Evolutionary conservation across 2,888 invertebrate species (phyloP), one percentile per base, ranked within the genome.

Genomic region (Eristalinus sepulchralis): DNA sequence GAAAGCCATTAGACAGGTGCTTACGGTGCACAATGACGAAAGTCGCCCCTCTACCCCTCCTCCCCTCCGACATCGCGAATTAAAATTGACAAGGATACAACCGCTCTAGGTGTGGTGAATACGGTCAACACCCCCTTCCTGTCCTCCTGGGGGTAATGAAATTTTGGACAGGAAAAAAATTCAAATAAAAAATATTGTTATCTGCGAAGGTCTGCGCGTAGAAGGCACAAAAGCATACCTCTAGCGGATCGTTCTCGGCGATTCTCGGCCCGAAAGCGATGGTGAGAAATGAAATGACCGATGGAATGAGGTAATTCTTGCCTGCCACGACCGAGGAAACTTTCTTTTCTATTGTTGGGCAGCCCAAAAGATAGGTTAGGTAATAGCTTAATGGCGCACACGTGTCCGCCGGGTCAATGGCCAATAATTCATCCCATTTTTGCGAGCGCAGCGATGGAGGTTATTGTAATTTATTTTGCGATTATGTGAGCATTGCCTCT

Each of bases 371-470:
- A 63, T 63, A 73, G 75, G 60, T 60, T 67, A 60, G 66, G 60
- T 71, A 71, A 71, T 33, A 33, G 62, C 57, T 78, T 78, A 78
- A 78, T 78, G 78, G 68, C 39, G 9, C 64, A 78, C 78, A 78
- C 70, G 78, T 78, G 77, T 55, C 63, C 34, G 22, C 47, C 31
- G 31, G 68, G 68, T 62, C 36, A 71, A 71, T 33, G 71, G 63
- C 70, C 70, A 70, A 78, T 78, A 78, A 64, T 71, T 78, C 76
- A 76, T 67, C 13, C 67, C 57, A 57, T 64, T 67, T 64, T 57
- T 55, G 20, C 73, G 55, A 36, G 27, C 53, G 33, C 59, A 17
- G 11, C 27, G 57, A 27, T 31, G 64, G 33, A 57, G 62, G 36
- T 64, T 75, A 55, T 11, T 6, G 64, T 75, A 64, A 64, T 75